phyloP scores from a whole-genome alignment of 2,888 invertebrate genomes.

The Nematopogon swammerdamellus region DNA sequence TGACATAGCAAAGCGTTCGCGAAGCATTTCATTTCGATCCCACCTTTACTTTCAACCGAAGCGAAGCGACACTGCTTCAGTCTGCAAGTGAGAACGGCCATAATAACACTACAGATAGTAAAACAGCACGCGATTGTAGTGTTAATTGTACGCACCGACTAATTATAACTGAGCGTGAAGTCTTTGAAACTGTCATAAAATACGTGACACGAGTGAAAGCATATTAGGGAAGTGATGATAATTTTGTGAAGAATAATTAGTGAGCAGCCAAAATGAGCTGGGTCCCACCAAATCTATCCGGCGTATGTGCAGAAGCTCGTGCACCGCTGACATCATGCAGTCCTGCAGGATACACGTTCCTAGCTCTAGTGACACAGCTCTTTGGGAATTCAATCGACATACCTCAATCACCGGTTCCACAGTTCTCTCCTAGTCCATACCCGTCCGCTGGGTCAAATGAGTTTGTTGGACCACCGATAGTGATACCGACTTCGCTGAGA shows the following conservation, averaged over 20 bases:
- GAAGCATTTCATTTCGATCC: not conserved
- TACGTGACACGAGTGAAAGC: too few species aligned
- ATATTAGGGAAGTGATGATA: too few species aligned
- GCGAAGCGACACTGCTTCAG: not conserved
- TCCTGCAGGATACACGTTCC: slow-evolving; percentile 54
- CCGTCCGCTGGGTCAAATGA: too few species aligned
- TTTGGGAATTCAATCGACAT: slow-evolving; percentile 52
- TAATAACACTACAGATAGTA: not conserved
- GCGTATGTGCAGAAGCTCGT: slow-evolving; percentile 49
- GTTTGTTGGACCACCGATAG: too few species aligned
- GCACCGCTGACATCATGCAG: slow-evolving; percentile 57
- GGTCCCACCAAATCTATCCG: slow-evolving; percentile 55
- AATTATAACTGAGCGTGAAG: too few species aligned
- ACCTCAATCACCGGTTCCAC: not conserved
- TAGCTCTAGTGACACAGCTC: slow-evolving; percentile 53
- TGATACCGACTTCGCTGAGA: not conserved
- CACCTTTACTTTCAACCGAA: not conserved
- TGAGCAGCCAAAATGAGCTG: slow-evolving; percentile 21
- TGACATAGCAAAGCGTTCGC: too few species aligned
- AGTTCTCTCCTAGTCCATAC: not conserved
- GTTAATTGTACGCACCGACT: not conserved
- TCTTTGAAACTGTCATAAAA: too few species aligned
- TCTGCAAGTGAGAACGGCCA: not conserved
- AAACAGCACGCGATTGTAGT: not conserved
- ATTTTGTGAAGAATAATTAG: not conserved